A percentile compares a stretch with the other conserved stretches of the same genome.
Evolutionary conservation across 2,797 vertebrate genomes (phyloP).

Genomic region (Denticeps clupeoides): DNA sequence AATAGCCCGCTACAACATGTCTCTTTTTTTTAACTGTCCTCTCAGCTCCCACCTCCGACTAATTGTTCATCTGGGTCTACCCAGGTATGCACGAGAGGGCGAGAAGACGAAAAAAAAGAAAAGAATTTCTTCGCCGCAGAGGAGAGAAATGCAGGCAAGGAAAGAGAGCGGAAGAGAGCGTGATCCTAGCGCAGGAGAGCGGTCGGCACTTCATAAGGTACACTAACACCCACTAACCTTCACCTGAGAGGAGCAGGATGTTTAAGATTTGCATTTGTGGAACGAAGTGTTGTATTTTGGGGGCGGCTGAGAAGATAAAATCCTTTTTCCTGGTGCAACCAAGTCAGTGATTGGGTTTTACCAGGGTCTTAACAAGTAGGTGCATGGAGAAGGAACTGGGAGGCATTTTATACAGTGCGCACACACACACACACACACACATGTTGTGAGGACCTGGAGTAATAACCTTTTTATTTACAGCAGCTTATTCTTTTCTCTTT

Average conservation of each 20-base stretch:
- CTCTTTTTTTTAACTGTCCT: neutral
- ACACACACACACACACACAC: neutral
- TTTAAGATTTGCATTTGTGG: slow-evolving; percentile 4
- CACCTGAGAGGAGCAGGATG: too few relatives aligned
- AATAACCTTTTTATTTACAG: too few relatives aligned
- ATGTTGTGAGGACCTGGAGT: too few relatives aligned
- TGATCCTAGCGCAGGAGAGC: too few relatives aligned
- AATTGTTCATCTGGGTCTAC: slow-evolving; percentile 16
- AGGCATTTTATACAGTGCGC: neutral
- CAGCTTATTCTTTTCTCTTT: too few relatives aligned
- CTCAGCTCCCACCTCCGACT: neutral
- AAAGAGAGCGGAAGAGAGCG: neutral
- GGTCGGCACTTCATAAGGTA: too few relatives aligned
- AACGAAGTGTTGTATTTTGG: too few relatives aligned
- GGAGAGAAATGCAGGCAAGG: neutral
- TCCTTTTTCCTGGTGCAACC: slow-evolving; percentile 8
- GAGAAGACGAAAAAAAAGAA: neutral
- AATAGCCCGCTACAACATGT: neutral
- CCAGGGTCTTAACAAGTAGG: slow-evolving; percentile 48
- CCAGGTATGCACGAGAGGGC: neutral
- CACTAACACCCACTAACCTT: too few relatives aligned
- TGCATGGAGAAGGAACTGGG: slow-evolving; percentile 34
- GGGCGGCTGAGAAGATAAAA: slow-evolving; percentile 7
- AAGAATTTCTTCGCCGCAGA: neutral
- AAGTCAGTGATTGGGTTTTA: slow-evolving; percentile 38